Evolutionary conservation across 2,888 invertebrate species (phyloP).

Genomic region (Junonia oenone): DNA sequence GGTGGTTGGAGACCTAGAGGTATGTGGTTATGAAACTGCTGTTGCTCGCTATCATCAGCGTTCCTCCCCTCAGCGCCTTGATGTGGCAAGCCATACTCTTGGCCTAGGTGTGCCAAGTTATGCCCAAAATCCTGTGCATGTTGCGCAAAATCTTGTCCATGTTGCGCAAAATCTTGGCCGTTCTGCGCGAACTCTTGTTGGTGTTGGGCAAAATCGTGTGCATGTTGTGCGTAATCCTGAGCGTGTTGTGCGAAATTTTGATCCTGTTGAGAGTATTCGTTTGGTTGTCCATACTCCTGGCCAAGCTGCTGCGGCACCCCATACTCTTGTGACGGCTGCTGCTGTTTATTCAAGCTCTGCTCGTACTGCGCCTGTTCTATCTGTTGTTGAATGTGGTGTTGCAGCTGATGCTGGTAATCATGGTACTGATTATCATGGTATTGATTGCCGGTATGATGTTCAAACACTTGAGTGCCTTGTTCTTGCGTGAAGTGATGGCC

Average conservation of each 20-base stretch:
- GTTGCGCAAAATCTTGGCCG: slow-evolving; percentile 35
- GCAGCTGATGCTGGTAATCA: slow-evolving; percentile 57
- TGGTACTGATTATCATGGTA: slow-evolving; percentile 52
- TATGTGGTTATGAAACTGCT: slow-evolving; percentile 65
- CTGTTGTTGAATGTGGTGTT: slow-evolving; percentile 65
- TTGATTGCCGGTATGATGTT: slow-evolving; percentile 55
- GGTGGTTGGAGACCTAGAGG: slow-evolving; percentile 68
- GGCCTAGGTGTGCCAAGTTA: slow-evolving; percentile 31
- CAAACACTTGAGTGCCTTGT: slow-evolving; percentile 61
- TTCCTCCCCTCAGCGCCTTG: slow-evolving; percentile 62
- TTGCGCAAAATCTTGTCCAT: slow-evolving; percentile 35
- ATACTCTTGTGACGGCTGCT: slow-evolving; percentile 40
- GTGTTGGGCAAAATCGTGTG: slow-evolving; percentile 30
- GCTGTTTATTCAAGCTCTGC: slow-evolving; percentile 36
- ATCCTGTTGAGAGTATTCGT: slow-evolving; percentile 31
- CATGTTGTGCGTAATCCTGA: slow-evolving; percentile 29
- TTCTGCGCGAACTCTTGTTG: slow-evolving; percentile 33
- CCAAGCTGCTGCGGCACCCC: slow-evolving; percentile 32
- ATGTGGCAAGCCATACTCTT: slow-evolving; percentile 57
- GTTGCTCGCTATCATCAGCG: slow-evolving; percentile 41
- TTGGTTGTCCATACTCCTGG: slow-evolving; percentile 31
- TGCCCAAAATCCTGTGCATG: slow-evolving; percentile 33
- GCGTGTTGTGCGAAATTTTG: slow-evolving; percentile 28
- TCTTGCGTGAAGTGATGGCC: slow-evolving; percentile 57
- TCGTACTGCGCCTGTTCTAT: slow-evolving; percentile 53